phyloP scores from a whole-genome alignment of 2,888 invertebrate species.

The Odontomyia ornata region DNA sequence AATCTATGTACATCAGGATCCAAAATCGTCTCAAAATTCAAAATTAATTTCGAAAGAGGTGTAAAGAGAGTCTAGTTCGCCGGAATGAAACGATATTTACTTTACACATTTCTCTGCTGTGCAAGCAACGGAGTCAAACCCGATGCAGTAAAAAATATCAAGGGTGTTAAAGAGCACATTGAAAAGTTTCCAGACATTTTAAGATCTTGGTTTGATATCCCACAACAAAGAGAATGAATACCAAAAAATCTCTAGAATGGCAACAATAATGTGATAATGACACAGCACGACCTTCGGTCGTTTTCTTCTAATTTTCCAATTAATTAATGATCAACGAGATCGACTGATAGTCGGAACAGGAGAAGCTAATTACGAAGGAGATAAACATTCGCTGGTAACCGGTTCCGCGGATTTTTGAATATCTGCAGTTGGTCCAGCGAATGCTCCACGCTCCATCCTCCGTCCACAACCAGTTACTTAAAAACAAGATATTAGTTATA shows the following conservation, averaged over 20 bases:
- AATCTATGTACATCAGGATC: no score
- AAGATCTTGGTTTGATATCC: no score
- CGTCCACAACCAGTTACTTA: background rate
- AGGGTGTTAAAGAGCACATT: no score
- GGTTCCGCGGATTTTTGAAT: background rate
- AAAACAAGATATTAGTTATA: constrained; percentile 14
- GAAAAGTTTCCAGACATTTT: no score
- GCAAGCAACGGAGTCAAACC: no score
- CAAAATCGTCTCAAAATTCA: no score
- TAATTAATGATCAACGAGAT: background rate
- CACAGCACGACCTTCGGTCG: background rate
- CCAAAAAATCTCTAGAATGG: background rate
- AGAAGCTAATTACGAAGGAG: background rate
- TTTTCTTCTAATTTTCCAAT: background rate
- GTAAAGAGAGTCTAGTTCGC: no score
- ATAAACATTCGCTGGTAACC: background rate
- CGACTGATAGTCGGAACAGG: background rate
- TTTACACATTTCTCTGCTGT: no score
- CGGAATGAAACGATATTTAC: no score
- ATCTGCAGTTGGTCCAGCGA: background rate
- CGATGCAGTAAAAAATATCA: no score
- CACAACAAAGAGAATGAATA: no score
- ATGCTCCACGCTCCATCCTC: background rate
- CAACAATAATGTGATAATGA: background rate
- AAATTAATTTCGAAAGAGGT: no score